Base-by-base conservation (phyloP, 2,888 invertebrate species). In the Coelopa pilipes region DNA sequence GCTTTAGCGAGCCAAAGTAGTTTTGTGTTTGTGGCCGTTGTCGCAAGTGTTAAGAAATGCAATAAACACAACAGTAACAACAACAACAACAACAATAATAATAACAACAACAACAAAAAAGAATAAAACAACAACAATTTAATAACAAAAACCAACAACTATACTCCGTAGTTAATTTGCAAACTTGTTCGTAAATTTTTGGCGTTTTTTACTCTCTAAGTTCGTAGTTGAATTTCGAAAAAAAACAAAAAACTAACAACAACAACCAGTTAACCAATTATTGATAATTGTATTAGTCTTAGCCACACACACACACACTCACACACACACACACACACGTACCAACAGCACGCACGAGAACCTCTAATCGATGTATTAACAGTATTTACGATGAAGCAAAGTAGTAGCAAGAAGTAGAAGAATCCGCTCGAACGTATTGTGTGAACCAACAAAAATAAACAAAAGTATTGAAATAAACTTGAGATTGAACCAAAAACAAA, bases 401-500 rank as follows among this genome's bases (percentile, higher is more conserved):
- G n/a, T n/a, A n/a, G n/a, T n/a, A n/a, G n/a, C n/a, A n/a, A 34
- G 34, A 2, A 34, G 34, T 34, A 57, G 12, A 13, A 15, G 34
- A 7, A 34, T 2, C 34, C 34, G 34, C 34, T 34, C 34, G 34
- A 34, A 34, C 34, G 34, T 34, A 46, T 1, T 21, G 19, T 49
- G 15, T 46, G 10, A 66, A 19, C 15, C 47, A 65, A 63, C 12
- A 59, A 47, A 47, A n/a, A 12, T 17, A 13, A 21, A 68, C 53
- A 69, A 69, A 34, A 46, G 46, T 21, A 69, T 69, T 70, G 62
- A 70, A 49, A 70, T 49, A 62, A 62, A 62, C 49, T n/a, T 53
- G 49, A 10, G n/a, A 45, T 24, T 24, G 62, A 49, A 60, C 59
- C 49, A 24, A 50, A 24, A 50, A 49, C 62, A 49, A 53, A 49